phyloP scores from a whole-genome alignment of 1,140 invertebrate genomes.

The Tachypleus tridentatus region DNA sequence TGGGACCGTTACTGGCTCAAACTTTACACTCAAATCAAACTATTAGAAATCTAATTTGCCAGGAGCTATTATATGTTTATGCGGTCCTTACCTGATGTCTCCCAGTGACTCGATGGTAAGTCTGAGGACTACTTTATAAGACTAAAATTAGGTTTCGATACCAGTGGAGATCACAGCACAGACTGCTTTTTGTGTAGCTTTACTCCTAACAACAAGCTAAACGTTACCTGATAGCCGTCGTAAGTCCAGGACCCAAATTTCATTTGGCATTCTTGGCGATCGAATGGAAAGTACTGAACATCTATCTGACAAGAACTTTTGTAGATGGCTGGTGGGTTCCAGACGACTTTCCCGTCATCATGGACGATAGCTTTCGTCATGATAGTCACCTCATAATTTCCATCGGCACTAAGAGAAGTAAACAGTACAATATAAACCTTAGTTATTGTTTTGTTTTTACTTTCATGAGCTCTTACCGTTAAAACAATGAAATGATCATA shows the following conservation, averaged over 20 bases:
- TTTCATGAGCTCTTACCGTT: too few species aligned
- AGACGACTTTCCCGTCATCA: constrained; percentile 49
- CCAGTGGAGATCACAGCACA: background rate
- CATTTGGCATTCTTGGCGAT: constrained; percentile 83
- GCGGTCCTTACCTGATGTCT: too few species aligned
- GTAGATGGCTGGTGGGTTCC: constrained; percentile 73
- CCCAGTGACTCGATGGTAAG: background rate
- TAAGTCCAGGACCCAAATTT: constrained; percentile 98
- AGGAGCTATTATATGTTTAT: too few species aligned
- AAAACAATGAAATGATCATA: too few species aligned
- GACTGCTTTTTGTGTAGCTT: background rate
- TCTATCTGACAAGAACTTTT: constrained; percentile 97
- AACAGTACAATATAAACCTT: background rate
- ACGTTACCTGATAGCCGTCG: constrained; percentile 31
- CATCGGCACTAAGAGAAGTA: constrained; percentile 57
- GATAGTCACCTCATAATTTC: constrained; percentile 92
- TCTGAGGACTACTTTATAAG: background rate
- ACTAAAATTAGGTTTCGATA: too few species aligned
- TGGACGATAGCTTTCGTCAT: constrained; percentile 85
- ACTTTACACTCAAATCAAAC: too few species aligned
- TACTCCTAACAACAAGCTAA: background rate
- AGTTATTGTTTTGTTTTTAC: too few species aligned
- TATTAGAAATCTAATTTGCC: too few species aligned
- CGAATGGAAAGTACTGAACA: constrained; percentile 88
- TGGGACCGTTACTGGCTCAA: too few species aligned